Percentiles rank a stretch among this genome's conserved stretches.
These are phyloP conservation scores for Drosophila phalerata DNA, from an alignment of 2,888 invertebrate species.

Conservation along the genomic window DNA sequence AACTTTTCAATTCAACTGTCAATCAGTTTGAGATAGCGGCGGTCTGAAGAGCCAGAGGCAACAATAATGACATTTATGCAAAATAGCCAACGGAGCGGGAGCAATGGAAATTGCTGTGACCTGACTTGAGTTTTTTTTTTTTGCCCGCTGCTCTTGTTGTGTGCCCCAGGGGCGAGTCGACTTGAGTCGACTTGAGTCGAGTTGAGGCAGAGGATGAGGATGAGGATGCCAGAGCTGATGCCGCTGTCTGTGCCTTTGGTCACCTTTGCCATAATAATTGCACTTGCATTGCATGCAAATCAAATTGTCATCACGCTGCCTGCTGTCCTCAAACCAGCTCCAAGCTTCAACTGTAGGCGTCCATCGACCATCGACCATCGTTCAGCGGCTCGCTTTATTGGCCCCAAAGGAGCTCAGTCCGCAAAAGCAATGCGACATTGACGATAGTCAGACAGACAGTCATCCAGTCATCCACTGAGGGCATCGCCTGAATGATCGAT, in stretches of 20 bases:
- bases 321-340: constrained; percentile 44
- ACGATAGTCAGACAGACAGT: constrained; percentile 46
- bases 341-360: constrained; percentile 18
- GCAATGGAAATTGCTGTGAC: constrained; percentile 36
- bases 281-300: constrained; percentile 85
- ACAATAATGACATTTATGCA: constrained; percentile 82
- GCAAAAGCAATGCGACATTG: constrained; percentile 51
- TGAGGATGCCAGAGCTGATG: constrained; percentile 8
- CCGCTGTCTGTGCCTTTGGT: constrained; percentile 54
- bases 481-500: constrained; percentile 81
- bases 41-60: constrained; percentile 72
- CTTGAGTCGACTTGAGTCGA: constrained; percentile 17
- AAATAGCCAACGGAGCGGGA: constrained; percentile 60
- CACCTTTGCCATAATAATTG: constrained; percentile 84
- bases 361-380: constrained; percentile 30
- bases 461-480: constrained; percentile 42
- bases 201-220: not conserved
- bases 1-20: constrained; percentile 85
- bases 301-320: constrained; percentile 84
- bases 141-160: constrained; percentile 40
- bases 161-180: constrained; percentile 28
- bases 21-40: constrained; percentile 84
- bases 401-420: constrained; percentile 74
- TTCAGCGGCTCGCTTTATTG: constrained; percentile 77
- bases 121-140: constrained; percentile 11